A percentile compares a stretch with the other conserved stretches of the same genome.
phyloP scores from a whole-genome alignment of 1,140 invertebrate genomes.

The Phymorhynchus buccinoides region DNA sequence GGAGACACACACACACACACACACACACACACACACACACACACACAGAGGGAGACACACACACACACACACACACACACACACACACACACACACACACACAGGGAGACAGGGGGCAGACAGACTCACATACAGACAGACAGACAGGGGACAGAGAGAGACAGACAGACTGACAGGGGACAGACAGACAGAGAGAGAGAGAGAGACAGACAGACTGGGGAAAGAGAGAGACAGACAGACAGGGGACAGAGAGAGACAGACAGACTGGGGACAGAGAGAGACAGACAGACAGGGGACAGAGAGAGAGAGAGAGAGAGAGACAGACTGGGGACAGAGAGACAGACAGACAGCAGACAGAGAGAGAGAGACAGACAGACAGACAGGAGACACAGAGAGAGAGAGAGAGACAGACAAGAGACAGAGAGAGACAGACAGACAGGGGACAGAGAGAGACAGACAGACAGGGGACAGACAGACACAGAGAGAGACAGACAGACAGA shows the following conservation, averaged over 20 bases:
- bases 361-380: background rate
- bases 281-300: background rate
- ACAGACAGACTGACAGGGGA: background rate
- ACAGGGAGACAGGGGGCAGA: background rate
- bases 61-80: conserved; percentile 1
- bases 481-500: background rate
- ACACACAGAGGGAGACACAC: background rate
- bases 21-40: conserved; percentile 15
- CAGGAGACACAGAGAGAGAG: background rate
- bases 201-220: background rate
- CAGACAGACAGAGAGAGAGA: background rate
- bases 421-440: background rate
- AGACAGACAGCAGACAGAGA: background rate
- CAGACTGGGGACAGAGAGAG: background rate
- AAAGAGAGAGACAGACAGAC: background rate
- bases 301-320: background rate
- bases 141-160: background rate
- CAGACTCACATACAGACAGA: background rate
- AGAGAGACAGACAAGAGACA: background rate
- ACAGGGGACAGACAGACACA: background rate
- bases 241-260: background rate
- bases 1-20: background rate
- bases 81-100: background rate
- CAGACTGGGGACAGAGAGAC: too few species aligned
- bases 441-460: background rate